A percentile compares a stretch with the other conserved stretches of the same genome.
Conservation (phyloP, 2,113 vertebrate species). For the Pygoscelis adeliae region DNA sequence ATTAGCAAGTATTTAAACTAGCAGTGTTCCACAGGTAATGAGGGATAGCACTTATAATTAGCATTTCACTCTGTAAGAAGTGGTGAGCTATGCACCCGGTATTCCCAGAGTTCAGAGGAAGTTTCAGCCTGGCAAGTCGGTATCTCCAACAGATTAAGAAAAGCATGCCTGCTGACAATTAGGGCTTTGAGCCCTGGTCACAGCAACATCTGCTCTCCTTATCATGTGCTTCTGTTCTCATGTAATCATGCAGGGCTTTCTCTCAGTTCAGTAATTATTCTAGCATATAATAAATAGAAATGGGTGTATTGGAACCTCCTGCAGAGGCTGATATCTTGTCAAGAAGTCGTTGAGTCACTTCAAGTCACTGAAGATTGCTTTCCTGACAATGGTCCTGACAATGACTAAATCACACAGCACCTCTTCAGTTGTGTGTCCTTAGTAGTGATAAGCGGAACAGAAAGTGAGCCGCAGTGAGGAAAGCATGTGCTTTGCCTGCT, state of each 20-base stretch:
- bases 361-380: background rate
- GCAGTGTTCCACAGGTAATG: background rate
- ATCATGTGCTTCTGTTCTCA: background rate
- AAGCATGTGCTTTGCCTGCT: background rate
- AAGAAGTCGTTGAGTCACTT: background rate
- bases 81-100: background rate
- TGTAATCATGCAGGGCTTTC: background rate
- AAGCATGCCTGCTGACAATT: background rate
- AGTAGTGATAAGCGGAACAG: background rate
- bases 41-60: background rate
- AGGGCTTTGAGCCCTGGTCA: background rate
- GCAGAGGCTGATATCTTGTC: background rate
- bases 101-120: background rate
- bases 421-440: background rate
- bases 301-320: background rate
- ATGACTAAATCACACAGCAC: no score
- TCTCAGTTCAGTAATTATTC: background rate
- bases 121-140: background rate
- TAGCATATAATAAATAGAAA: background rate
- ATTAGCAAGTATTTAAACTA: background rate
- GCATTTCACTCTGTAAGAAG: background rate
- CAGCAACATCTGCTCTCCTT: constrained; percentile 28
- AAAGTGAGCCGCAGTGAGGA: background rate
- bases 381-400: background rate
- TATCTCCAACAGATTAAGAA: constrained; percentile 16